Conservation (phyloP, 2,888 invertebrate species). For the Euproctis similis region DNA sequence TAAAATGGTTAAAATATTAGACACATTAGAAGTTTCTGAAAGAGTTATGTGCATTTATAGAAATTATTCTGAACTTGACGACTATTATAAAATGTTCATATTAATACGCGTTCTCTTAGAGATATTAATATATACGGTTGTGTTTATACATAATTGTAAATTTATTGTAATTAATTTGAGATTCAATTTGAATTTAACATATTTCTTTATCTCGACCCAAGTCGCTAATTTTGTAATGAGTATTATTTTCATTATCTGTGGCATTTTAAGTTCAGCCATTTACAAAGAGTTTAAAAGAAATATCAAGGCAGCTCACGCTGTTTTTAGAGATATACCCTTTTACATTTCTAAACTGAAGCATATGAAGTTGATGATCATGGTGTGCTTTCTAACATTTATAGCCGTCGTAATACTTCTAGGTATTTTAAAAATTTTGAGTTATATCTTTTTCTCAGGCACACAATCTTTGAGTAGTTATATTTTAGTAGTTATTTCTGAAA, state of each 20-base stretch:
- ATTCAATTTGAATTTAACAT: not conserved
- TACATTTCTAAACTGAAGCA: too few species aligned
- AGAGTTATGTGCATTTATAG: too few species aligned
- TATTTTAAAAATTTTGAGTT: too few species aligned
- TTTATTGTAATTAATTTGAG: too few species aligned
- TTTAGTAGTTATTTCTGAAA: not conserved
- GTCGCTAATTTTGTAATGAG: not conserved
- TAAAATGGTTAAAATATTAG: too few species aligned
- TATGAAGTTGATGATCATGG: too few species aligned
- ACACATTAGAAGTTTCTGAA: too few species aligned
- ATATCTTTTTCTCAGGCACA: too few species aligned
- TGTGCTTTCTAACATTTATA: too few species aligned
- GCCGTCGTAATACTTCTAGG: too few species aligned
- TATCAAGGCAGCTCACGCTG: not conserved
- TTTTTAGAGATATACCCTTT: too few species aligned
- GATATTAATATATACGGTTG: not conserved
- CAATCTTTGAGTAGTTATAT: not conserved
- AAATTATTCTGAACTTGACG: too few species aligned
- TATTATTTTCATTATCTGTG: not conserved
- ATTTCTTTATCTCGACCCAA: not conserved
- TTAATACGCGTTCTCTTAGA: not conserved
- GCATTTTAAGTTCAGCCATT: not conserved
- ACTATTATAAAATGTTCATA: not conserved
- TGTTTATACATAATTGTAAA: not conserved
- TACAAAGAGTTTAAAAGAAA: not conserved